Base-by-base conservation (phyloP, 23 tunicate genomes). In the Styela clava region DNA sequence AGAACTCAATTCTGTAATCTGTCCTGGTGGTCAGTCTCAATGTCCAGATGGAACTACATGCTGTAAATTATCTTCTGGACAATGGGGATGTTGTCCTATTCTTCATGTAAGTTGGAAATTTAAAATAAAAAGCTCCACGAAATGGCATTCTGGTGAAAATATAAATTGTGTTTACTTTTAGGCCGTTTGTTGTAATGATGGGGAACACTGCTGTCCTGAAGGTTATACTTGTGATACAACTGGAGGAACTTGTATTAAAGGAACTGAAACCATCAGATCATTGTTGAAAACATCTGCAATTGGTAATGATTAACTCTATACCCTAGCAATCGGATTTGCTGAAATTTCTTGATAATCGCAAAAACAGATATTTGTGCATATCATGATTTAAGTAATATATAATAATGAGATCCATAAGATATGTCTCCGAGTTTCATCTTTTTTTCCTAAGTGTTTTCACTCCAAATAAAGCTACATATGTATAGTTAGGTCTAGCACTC, bases 1-100 rank as follows among this genome's bases (percentile, higher is more conserved):
- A 71, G 77, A 33, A 21, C 35, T 71, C 16, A 7, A 28, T 37
- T 22, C n/a, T 37, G 81, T 76, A 7, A 52, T 52, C 0, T 76
- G 81, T 56, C 81, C 81, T 23, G 81, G 29, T 23, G 81, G 81
- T 1, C 64, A 2, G 37, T 76, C 63, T 21, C 27, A 35, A 16
- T 76, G 81, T 52, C 81, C 81, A 28, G 65, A 36, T 56, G 81
- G 81, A 33, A 76, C 16, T 52, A 76, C 81, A 22, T 76, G 81
- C n/a, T 76, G 81, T 56, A 12, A 18, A 24, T 56, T 44, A 22
- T 21, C 65, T 21, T 76, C 81, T 76, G 81, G 81, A 12, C 63
- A 76, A 52, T 76, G 37, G n/a, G 81, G 81, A 76, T 76, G 81
- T 52, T 76, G 81, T 36, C 81, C 81, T 33, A 0, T 76, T 25